Evolutionary conservation across 2,797 vertebrate genomes (phyloP), one percentile per base, ranked within the genome.

Genomic region (Capromys pilorides): DNA sequence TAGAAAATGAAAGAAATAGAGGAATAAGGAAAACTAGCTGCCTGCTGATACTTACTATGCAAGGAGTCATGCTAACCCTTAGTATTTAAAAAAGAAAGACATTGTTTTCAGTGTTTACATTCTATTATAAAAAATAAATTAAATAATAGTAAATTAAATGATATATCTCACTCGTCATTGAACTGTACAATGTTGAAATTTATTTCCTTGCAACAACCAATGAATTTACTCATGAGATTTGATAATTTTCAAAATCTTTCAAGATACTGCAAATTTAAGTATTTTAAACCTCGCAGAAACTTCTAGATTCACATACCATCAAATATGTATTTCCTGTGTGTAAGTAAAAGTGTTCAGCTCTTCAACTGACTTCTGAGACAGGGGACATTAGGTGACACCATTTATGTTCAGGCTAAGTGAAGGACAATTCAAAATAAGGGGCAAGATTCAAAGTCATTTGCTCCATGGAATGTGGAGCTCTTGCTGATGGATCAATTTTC

Each of bases 191-290:
- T 84, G 21, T 41, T 92, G 51, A 84, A 51, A 66, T 66, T n/a
- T 33, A 36, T 33, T 88, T 84, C 3, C 45, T 4, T 88, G 3
- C 92, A 88, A 9, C 1, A 75, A 61, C 1, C 24, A 86, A 59
- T 85, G 41, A 79, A 83, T 73, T 79, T 93, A 67, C 51, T 91
- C 6, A 61, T 54, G 12, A 67, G 4, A 88, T 33, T 86, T 88
- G 51, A 54, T 31, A 28, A 61, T n/a, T 87, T 78, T 87, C 73
- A 69, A 45, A 86, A 66, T 57, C 36, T 71, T 82, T 88, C 61
- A 88, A 93, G n/a, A 24, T 75, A 11, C 39, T 80, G 16, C 88
- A 93, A 79, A n/a, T 41, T 66, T 88, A 90, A 93, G 64, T 83
- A 84, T 77, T 85, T 75, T 77, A 87, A 69, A 33, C 1, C 62